Base-by-base conservation (phyloP, 2,888 invertebrate genomes). In the Epistrophe eligans region DNA sequence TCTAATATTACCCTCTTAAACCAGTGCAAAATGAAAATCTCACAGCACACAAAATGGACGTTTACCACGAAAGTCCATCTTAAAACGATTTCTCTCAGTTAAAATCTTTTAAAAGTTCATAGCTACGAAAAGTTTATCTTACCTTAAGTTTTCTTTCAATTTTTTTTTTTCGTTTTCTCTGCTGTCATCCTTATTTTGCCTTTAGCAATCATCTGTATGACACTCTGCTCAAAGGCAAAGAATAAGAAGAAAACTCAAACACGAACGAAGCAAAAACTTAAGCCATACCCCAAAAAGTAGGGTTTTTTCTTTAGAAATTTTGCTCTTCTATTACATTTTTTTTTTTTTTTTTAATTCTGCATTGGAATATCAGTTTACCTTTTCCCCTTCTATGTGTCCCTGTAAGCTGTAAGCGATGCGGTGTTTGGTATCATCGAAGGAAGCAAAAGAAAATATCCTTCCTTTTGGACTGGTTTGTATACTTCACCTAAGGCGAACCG, bases 11-110 rank as follows among this genome's bases (percentile, higher is more conserved):
- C 45, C 72, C 38, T 35, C 45, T 50, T 40, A 35, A 71, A 32
- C 32, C 38, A 64, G 32, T 38, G 15, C 19, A 72, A 64, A 80
- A 60, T 57, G 32, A 70, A 38, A 72, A 79, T 62, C 48, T 28
- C 60, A 45, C 0, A 45, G 11, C 73, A 70, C 43, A 70, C 19
- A 64, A 35, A 43, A 64, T 32, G 11, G 55, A 28, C 38, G 28
- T 13, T 55, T 28, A 77, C 62, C 62, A 79, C 43, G 35, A 74
- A 73, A 74, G 77, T 79, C 74, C 82, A 85, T 85, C 62, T 73
- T 82, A 77, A 85, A 85, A 74, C 62, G 82, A 85, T 85, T 85
- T 85, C 82, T 77, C 70, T 62, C 66, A 70, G 84, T 77, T 73
- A 81, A 62, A 85, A 85, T 77, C 82, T 85, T 84, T 55, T 40